These are phyloP conservation scores for Sebastolobus alascanus DNA, from an alignment of 2,797 vertebrate species.

Conservation along the genomic window DNA sequence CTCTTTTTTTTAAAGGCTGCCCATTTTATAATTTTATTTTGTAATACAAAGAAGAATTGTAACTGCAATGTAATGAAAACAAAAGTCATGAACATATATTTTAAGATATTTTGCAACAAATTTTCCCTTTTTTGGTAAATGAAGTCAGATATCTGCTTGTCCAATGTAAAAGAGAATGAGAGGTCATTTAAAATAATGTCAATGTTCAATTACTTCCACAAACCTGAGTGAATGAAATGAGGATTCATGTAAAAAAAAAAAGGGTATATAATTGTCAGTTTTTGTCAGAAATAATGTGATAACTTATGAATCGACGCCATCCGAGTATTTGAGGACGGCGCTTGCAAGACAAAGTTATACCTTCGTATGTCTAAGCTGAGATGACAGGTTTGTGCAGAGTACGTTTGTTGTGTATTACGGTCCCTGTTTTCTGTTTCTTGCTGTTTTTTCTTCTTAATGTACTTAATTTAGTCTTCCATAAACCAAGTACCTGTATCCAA, in stretches of 20 bases:
- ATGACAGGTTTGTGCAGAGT: constrained; percentile 64
- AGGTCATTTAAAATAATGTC: constrained; percentile 60
- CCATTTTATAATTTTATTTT: constrained; percentile 87
- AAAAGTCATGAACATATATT: constrained; percentile 81
- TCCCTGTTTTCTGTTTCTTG: constrained; percentile 74
- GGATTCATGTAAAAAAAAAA: constrained; percentile 67
- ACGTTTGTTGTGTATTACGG: constrained; percentile 70
- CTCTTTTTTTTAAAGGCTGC: constrained; percentile 79
- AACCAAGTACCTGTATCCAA: constrained; percentile 86
- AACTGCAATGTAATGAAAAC: constrained; percentile 79
- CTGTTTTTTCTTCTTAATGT: constrained; percentile 76
- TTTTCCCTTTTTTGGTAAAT: constrained; percentile 75
- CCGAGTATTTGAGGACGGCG: constrained; percentile 46
- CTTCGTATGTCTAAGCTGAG: constrained; percentile 51
- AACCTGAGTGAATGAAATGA: constrained; percentile 68
- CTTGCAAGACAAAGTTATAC: constrained; percentile 56
- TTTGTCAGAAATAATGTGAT: constrained; percentile 73
- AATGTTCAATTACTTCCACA: constrained; percentile 65
- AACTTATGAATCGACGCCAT: constrained; percentile 56
- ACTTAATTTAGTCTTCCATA: constrained; percentile 89
- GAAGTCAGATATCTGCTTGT: constrained; percentile 69
- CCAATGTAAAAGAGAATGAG: constrained; percentile 63
- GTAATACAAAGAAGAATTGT: constrained; percentile 83
- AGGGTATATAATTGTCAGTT: constrained; percentile 74
- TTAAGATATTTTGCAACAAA: constrained; percentile 82